Conservation (phyloP, 2,113 vertebrate genomes). For the Cranoglanis bouderius region DNA sequence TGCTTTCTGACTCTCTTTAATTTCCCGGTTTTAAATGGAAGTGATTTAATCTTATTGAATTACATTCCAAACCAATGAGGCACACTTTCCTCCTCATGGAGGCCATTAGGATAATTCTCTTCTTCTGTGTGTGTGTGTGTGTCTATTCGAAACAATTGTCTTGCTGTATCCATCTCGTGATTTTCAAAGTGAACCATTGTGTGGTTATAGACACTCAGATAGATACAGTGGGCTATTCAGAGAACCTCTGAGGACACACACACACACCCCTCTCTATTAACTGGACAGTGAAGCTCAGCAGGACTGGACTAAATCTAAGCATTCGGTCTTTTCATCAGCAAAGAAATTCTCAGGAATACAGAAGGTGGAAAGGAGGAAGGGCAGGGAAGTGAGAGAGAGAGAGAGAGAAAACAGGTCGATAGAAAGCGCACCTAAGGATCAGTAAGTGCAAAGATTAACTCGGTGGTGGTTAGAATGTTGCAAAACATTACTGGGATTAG, state of each 20-base stretch:
- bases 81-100: constrained; percentile 11
- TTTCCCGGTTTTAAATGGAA: neutral
- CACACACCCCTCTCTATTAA: neutral
- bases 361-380: too few relatives aligned
- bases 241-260: constrained; percentile 32
- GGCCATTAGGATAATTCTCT: constrained; percentile 20
- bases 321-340: neutral
- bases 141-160: neutral
- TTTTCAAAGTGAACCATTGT: constrained; percentile 52
- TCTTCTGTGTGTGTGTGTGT: neutral
- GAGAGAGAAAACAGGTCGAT: neutral
- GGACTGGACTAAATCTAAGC: too few relatives aligned
- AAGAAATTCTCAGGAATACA: neutral
- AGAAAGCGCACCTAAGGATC: neutral
- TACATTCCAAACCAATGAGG: constrained; percentile 20
- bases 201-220: neutral
- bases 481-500: neutral
- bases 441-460: neutral
- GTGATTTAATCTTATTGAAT: neutral
- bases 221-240: constrained; percentile 45
- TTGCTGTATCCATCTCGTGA: constrained; percentile 28
- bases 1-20: too few relatives aligned
- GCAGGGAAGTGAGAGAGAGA: too few relatives aligned
- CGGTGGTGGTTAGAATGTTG: neutral
- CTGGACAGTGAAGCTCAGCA: too few relatives aligned